Evolutionary conservation across 2,888 invertebrate genomes (phyloP), one percentile per base, ranked within the genome.

Genomic region (Leucania comma): DNA sequence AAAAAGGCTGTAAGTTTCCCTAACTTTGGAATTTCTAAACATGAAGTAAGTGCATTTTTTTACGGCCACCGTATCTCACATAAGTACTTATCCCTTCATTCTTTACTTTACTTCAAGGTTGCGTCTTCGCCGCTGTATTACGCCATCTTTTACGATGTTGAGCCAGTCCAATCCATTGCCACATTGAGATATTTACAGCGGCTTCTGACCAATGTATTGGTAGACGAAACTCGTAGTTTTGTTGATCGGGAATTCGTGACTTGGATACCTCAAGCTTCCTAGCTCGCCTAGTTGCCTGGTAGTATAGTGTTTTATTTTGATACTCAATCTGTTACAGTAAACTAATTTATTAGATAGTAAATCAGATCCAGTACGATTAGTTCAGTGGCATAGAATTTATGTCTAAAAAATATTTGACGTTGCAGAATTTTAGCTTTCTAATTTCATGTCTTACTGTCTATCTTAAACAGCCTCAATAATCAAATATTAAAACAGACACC

Each of bases 181-280:
- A 75, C 65, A 24, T 59, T 80, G 80, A 75, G 61, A 66, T 76
- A 76, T 76, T 76, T 76, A 80, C 61, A 75, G 66, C 61, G 42
- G 75, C 62, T 62, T 59, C 80, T 80, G 61, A 65, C 75, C 80
- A 80, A 80, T 75, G 75, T 80, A 76, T 80, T 76, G 61, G 75
- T 59, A 57, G 80, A 80, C 51, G 80, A 65, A 58, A 64, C 64
- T 80, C 65, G 75, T 80, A 76, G 75, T 74, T 76, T 80, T 80
- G 80, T 75, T 65, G 75, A 80, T 76, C 75, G 66, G 17, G 26
- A 58, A 24, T 65, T 80, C 75, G 75, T 76, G 75, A 75, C 75
- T 73, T 51, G 75, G 51, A 46, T 75, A 75, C 59, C 56, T 38
- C 26, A 61, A 32, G 42, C 60, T 51, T n/a, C 46, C 46, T 53